Evolutionary conservation across 2,113 vertebrate genomes (phyloP), one percentile per base, ranked within the genome.

Genomic region (Microcebus murinus): DNA sequence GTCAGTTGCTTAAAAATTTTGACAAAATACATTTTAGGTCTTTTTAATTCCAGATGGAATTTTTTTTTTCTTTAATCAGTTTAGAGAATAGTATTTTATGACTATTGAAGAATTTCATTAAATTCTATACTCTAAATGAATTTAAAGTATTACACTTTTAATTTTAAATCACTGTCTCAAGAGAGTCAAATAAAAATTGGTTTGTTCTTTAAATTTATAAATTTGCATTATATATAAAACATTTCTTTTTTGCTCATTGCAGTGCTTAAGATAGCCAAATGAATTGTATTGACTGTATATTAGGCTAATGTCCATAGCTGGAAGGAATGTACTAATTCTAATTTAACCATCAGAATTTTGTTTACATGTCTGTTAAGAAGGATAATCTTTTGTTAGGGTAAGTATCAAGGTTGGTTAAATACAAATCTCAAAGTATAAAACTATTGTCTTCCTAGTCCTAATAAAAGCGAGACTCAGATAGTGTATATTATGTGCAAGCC

Each of bases 61-160:
- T 42, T 87, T 71, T 36, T 36, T 79, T 74, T 57, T 25, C 34
- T 73, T 79, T 68, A 71, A 63, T 81, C 10, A 63, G 45, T 39
- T 81, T 39, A 94, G 27, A 84, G 8, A 84, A 73, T 42, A 65
- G 12, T 73, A 81, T 76, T 93, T 94, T 88, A 36, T 85, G 48
- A 71, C 25, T 88, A 36, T 29, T 13, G 6, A 82, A 81, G 1
- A 3, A 48, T 96, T 84, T 85, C 52, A 80, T 29, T 81, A 76
- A 70, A 18, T 91, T 82, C 29, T 10, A n/a, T 21, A 50, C 4
- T 29, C 21, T 86, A 12, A 89, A 45, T 29, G 18, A 86, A 91
- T 90, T 93, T 63, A 83, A 83, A 70, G 80, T 77, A 76, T 23
- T 95, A 5, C 21, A 80, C 18, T 81, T 94, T 88, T 81, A 70